Evolutionary conservation across 2,888 invertebrate species (phyloP).

Genomic region (Eurytoma adleriae): DNA sequence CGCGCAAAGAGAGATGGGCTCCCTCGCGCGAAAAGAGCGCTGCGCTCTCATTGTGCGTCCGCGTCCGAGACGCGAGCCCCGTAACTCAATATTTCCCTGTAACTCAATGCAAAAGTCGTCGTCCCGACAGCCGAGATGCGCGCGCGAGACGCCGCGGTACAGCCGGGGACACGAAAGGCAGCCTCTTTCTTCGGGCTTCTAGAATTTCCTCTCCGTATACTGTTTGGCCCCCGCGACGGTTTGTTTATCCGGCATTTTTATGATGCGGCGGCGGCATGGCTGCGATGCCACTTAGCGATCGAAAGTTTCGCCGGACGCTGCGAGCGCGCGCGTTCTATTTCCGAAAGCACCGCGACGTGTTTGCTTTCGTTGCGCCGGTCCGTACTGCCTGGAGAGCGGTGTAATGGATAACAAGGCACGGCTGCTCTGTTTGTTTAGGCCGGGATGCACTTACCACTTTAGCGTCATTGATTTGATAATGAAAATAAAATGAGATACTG

Average conservation of each 20-base stretch:
- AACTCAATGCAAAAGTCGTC: conserved; percentile 63
- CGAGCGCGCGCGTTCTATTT: no score
- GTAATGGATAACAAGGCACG: conserved; percentile 2
- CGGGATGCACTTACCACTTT: no score
- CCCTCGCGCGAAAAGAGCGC: no score
- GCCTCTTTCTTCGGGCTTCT: conserved; percentile 17
- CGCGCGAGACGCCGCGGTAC: no score
- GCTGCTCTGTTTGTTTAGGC: no score
- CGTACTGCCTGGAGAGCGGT: neutral
- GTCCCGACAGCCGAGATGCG: no score
- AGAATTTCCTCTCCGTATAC: conserved; percentile 22
- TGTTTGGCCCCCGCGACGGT: neutral
- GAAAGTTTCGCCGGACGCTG: no score
- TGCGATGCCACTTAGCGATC: no score
- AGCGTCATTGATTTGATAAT: no score
- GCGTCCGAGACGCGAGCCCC: neutral
- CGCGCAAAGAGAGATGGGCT: no score
- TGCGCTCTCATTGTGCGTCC: conserved; percentile 10
- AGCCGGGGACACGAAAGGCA: neutral
- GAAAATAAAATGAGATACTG: no score
- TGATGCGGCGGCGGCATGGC: neutral
- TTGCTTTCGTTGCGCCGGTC: neutral
- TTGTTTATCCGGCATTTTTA: conserved; percentile 42
- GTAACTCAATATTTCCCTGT: conserved; percentile 72
- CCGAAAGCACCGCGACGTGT: neutral